Evolutionary conservation across 1,140 invertebrate species (phyloP).

Genomic region (Penaeus japonicus): DNA sequence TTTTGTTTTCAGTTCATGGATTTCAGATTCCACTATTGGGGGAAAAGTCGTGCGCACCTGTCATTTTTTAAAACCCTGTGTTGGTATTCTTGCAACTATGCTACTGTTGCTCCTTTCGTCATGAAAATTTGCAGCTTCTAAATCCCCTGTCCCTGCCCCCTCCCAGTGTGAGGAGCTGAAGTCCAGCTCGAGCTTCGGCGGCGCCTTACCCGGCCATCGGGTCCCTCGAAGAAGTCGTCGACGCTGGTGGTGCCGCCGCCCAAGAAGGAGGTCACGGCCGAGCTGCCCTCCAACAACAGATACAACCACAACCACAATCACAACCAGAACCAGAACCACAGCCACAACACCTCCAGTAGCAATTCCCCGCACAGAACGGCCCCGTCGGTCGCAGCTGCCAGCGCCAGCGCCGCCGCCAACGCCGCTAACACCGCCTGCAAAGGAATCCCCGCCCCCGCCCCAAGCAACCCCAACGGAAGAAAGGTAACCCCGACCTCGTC

Average conservation of each 20-base stretch:
- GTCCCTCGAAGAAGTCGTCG: neutral
- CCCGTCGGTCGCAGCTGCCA: neutral
- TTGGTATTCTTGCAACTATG: too few species aligned
- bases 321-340: neutral
- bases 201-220: neutral
- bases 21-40: too few species aligned
- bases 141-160: too few species aligned
- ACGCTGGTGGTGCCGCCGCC: conserved; percentile 27
- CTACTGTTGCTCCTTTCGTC: too few species aligned
- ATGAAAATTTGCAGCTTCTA: too few species aligned
- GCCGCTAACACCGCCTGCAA: neutral
- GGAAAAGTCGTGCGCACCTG: too few species aligned
- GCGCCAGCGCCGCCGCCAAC: neutral
- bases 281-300: conserved; percentile 21
- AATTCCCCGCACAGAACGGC: conserved; percentile 31
- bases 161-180: conserved; percentile 46
- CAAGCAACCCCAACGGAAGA: conserved; percentile 21
- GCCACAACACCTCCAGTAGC: neutral
- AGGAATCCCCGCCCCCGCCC: conserved; percentile 30
- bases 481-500: conserved; percentile 32
- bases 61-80: too few species aligned
- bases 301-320: conserved; percentile 1
- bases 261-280: conserved; percentile 31
- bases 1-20: too few species aligned
- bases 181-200: neutral